These are phyloP conservation scores for Schrankia costaestrigalis DNA, from an alignment of 2,888 invertebrate species.

Conservation along the genomic window DNA sequence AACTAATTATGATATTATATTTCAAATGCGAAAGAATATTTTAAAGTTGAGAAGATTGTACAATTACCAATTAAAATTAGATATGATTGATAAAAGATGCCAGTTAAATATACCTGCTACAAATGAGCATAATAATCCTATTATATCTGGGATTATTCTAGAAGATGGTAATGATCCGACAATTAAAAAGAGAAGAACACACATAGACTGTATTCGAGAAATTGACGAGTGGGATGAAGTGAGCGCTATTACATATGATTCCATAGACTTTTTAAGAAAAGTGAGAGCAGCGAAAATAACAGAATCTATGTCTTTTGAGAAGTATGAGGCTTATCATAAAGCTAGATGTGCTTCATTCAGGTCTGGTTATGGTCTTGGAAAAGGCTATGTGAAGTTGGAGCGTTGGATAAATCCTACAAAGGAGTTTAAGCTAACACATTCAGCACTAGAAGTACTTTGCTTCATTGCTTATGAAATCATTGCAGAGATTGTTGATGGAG, in stretches of 20 bases:
- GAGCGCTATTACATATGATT: conserved; percentile 75
- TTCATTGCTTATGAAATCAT: conserved; percentile 95
- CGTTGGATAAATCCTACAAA: conserved; percentile 83
- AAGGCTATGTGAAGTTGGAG: conserved; percentile 80
- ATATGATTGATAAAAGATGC: conserved; percentile 63
- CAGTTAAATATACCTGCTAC: conserved; percentile 37
- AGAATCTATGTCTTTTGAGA: conserved; percentile 75
- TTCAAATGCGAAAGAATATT: conserved; percentile 90
- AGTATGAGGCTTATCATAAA: conserved; percentile 89
- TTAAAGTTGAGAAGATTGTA: conserved; percentile 87
- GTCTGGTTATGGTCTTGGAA: conserved; percentile 68
- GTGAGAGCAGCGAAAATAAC: conserved; percentile 80
- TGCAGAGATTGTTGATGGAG: conserved; percentile 92
- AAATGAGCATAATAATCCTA: conserved; percentile 30
- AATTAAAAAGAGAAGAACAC: conserved; percentile 64
- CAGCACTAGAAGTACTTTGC: conserved; percentile 88
- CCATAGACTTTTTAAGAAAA: conserved; percentile 79
- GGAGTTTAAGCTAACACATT: conserved; percentile 81
- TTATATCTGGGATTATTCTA: conserved; percentile 52
- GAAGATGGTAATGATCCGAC: conserved; percentile 78
- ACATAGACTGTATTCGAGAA: conserved; percentile 75
- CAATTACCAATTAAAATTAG: conserved; percentile 84
- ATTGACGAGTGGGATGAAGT: conserved; percentile 81
- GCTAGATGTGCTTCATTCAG: conserved; percentile 88
- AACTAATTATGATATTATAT: conserved; percentile 86